Conservation (phyloP, 2,113 vertebrate genomes). For the Meleagris gallopavo region DNA sequence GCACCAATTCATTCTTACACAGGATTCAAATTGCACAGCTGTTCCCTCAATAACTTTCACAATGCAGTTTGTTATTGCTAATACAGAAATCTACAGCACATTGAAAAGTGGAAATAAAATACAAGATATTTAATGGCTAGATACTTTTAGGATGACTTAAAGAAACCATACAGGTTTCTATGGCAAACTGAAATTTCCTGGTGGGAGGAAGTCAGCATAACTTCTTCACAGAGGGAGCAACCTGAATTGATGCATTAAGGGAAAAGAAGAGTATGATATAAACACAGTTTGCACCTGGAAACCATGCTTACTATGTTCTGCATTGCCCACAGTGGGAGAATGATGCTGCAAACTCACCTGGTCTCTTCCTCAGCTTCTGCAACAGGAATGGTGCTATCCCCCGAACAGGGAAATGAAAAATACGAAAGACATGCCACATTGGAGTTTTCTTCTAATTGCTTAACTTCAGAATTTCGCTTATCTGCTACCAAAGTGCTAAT, state of each 20-base stretch:
- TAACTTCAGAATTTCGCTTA: not conserved
- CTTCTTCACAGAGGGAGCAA: not conserved
- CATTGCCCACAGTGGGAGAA: accelerated
- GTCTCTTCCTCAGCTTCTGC: not conserved
- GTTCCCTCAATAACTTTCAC: conserved; percentile 52
- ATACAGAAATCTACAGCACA: conserved; percentile 22
- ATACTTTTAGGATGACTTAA: not conserved
- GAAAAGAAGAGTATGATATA: not conserved
- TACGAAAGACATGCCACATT: not conserved
- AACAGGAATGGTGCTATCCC: not conserved
- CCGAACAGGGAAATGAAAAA: not conserved
- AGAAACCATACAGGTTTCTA: not conserved
- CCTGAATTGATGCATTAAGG: not conserved
- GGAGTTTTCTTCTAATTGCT: not conserved
- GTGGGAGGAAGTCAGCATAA: not conserved
- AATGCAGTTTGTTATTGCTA: conserved; percentile 55
- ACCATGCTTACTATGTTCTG: not conserved
- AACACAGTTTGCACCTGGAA: not conserved
- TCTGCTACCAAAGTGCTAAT: not conserved
- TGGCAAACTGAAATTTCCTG: not conserved
- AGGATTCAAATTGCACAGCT: conserved; percentile 58
- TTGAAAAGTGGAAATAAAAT: conserved; percentile 38
- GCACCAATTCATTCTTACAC: conserved; percentile 37
- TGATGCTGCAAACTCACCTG: not conserved
- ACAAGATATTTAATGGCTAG: not conserved